Base-by-base conservation (phyloP, 1,140 invertebrate species). In the Cydia splendana region DNA sequence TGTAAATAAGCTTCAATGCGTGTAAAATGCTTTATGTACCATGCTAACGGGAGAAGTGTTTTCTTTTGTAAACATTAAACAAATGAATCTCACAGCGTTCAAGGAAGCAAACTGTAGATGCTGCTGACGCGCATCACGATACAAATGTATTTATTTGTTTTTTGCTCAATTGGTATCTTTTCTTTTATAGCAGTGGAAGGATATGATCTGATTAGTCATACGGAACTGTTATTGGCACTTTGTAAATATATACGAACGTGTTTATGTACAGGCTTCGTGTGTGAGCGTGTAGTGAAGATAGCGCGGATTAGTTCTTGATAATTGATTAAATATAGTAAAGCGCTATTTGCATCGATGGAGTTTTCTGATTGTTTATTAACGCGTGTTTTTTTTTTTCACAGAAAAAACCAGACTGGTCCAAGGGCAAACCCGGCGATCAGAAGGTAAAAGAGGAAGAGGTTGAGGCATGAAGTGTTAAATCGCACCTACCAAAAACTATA, bases 341-440 rank as follows among this genome's bases (percentile, higher is more conserved):
- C 48, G 73, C 73, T 48, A 34, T 38, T 13, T 24, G 0, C 38
- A 38, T 9, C 7, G 9, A 10, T 38, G 15, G 12, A 38, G 34
- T 18, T n/a, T 42, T 10, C 0, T 9, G 2, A 18, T 20, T 38
- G 18, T 42, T 7, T 71, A 69, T 45, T 87, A 82, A 83, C 78
- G 74, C 74, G 38, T 69, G 57, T 38, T 65, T 82, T 82, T 77
- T 76, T 12, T 79, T 80, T 90, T 95, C 95, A 85, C 96, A 97
- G 96, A 97, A 97, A 95, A 97, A 97, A 94, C 96, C 97, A 85
- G 97, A 97, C 94, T 97, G 97, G 97, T 97, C 97, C 89, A 97
- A 97, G 95, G 97, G 97, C 94, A 95, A 95, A 87, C 94, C 94
- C 91, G 96, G 96, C 89, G 96, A 97, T 89, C 96, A 96, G 94